These are phyloP conservation scores for Euthynnus affinis DNA, from an alignment of 2,797 vertebrate species.

Conservation along the genomic window DNA sequence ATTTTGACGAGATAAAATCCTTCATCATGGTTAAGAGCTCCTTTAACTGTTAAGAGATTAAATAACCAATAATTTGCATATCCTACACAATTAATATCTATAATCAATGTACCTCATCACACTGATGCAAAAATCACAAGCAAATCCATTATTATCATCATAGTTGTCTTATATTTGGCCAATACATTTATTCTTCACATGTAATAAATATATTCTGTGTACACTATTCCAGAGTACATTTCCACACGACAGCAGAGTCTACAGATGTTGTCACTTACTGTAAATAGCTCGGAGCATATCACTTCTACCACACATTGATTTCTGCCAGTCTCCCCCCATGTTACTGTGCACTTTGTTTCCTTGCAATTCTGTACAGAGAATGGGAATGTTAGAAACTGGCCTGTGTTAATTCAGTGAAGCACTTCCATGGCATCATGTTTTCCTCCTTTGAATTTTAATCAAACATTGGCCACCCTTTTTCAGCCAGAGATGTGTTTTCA, in stretches of 20 bases:
- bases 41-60: too few relatives aligned
- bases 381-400: constrained; percentile 40
- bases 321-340: constrained; percentile 32
- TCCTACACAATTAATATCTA: constrained; percentile 1
- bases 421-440: constrained; percentile 67
- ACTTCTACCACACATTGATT: constrained; percentile 47
- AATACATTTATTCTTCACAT: constrained; percentile 19
- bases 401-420: constrained; percentile 57
- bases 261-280: constrained; percentile 58
- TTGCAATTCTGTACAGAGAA: constrained; percentile 35
- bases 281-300: constrained; percentile 63
- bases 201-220: constrained; percentile 22
- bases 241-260: constrained; percentile 42
- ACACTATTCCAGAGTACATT: constrained; percentile 14
- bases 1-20: not conserved
- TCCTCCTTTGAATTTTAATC: constrained; percentile 75
- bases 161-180: not conserved
- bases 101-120: constrained; percentile 11
- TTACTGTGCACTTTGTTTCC: constrained; percentile 44
- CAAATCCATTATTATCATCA: not conserved
- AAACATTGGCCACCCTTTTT: constrained; percentile 59
- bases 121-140: constrained; percentile 1
- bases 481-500: constrained; percentile 66
- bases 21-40: too few relatives aligned
- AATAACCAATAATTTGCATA: not conserved